These are phyloP conservation scores for Epizoanthus scotinus DNA, from an alignment of 92 coral and sea anemone species.

Conservation along the genomic window DNA sequence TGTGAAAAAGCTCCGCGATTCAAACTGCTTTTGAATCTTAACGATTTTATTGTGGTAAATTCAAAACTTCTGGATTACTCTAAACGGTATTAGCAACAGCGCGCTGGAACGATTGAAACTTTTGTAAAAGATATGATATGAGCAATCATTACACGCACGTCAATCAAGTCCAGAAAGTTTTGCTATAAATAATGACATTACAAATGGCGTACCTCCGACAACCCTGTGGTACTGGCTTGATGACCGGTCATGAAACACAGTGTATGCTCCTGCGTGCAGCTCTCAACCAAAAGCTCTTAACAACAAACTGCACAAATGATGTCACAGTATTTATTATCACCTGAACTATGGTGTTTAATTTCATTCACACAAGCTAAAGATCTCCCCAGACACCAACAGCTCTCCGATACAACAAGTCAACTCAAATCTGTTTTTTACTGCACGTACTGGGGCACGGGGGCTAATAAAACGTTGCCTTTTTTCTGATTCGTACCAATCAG, in stretches of 20 bases:
- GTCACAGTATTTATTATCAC: neutral
- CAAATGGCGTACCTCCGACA: neutral
- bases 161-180: constrained; percentile 24
- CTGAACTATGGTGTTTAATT: neutral
- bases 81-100: constrained; percentile 4
- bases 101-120: neutral
- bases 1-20: constrained; percentile 14
- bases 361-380: neutral
- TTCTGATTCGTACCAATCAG: constrained; percentile 31
- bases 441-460: neutral
- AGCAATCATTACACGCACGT: constrained; percentile 5
- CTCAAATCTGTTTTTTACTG: neutral
- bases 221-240: no score
- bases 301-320: neutral
- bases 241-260: neutral
- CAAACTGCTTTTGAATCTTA: neutral
- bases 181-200: neutral
- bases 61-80: neutral
- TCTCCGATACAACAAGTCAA: neutral
- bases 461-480: neutral
- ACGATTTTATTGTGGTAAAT: neutral
- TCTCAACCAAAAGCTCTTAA: neutral
- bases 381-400: constrained; percentile 10
- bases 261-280: constrained; percentile 4
- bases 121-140: neutral